Conservation (phyloP, 2,797 vertebrate species). For the Fundulus diaphanus region DNA sequence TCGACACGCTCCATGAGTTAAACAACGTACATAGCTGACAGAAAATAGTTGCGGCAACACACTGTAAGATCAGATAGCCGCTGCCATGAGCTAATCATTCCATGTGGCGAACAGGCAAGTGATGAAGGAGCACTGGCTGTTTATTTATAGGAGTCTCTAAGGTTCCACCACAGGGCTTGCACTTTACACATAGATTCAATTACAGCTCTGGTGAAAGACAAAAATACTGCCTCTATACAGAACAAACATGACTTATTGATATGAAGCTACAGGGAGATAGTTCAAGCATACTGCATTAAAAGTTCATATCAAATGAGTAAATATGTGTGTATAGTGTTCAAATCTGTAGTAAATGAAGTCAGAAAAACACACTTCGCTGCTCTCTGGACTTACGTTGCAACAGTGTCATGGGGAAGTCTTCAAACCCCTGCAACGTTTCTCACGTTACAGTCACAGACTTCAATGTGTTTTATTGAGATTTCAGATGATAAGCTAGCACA, state of each 20-base stretch:
- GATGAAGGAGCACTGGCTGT: constrained; percentile 73
- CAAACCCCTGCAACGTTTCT: too few species aligned
- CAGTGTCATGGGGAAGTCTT: too few species aligned
- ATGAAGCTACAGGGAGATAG: neutral
- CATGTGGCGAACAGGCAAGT: constrained; percentile 75
- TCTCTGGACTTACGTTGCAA: too few species aligned
- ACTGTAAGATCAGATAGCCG: constrained; percentile 72
- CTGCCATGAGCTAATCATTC: constrained; percentile 79
- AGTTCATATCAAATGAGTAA: too few species aligned
- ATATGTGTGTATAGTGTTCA: too few species aligned
- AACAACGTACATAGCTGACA: constrained; percentile 66
- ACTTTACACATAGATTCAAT: constrained; percentile 75
- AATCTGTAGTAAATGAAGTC: too few species aligned
- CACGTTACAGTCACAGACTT: too few species aligned
- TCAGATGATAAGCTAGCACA: too few species aligned
- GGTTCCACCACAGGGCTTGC: constrained; percentile 74
- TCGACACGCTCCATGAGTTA: constrained; percentile 53
- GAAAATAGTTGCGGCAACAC: constrained; percentile 73
- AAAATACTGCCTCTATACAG: constrained; percentile 66
- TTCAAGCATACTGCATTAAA: too few species aligned
- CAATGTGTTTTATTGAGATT: too few species aligned
- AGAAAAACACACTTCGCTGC: too few species aligned
- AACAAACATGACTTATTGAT: constrained; percentile 39
- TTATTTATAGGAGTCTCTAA: constrained; percentile 83
- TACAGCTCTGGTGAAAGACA: constrained; percentile 74